Base-by-base conservation (phyloP, 2,797 vertebrate genomes). In the Bradypodion pumilum region DNA sequence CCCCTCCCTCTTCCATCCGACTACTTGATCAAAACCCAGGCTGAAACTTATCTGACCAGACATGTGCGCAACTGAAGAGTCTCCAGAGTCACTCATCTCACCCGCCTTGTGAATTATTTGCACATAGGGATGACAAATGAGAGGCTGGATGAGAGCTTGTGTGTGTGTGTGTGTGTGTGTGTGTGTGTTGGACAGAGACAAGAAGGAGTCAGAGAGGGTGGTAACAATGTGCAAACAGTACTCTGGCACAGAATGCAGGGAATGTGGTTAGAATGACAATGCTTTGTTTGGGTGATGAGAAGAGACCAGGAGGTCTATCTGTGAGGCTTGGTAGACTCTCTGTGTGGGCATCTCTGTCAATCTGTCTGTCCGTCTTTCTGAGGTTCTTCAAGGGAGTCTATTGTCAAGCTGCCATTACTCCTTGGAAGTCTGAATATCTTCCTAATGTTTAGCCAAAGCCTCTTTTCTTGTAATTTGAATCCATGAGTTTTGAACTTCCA, bases 31-130 rank as follows among this genome's bases (percentile, higher is more conserved):
- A 82, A 86, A 82, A 74, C 56, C 68, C 80, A 16, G 35, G 32
- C 60, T 78, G 80, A 82, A 78, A 82, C 59, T 78, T 82, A 82
- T 82, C 68, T 74, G 85, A n/a, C 74, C 75, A 82, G 85, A 78
- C 80, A 66, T 66, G 85, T 78, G 59, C 78, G 59, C 12, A 27
- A 82, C 59, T 56, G 59, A 74, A 75, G 74, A 78, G 85, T 60
- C 63, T 52, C 60, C 35, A 59, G 62, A 86, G 69, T 44, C 69
- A 65, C 68, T 66, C 69, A 16, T 56, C 76, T 70, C 25, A 29
- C 68, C n/a, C 29, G 85, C 75, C 83, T 75, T 6, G 23, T 59
- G 80, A 78, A 86, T 29, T 59, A 74, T 78, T 78, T 60, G 75
- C 46, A 29, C 75, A 27, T 25, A 23, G 60, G 59, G 68, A 66